These are phyloP conservation scores for Lasioglossum vierecki DNA, from an alignment of 2,888 invertebrate species.

Conservation along the genomic window DNA sequence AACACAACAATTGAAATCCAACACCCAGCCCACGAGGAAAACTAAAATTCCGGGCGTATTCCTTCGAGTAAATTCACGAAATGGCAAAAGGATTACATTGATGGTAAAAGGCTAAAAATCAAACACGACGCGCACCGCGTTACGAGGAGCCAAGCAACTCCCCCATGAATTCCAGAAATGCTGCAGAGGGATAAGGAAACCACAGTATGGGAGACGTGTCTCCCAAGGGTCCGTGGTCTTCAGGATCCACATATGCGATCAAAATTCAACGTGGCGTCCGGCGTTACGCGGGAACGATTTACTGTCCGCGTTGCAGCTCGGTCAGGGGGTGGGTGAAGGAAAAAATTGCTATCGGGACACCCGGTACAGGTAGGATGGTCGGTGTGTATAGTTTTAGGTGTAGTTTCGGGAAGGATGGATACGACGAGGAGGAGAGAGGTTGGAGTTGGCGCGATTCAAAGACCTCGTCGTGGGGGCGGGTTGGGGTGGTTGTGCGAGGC, in stretches of 20 bases:
- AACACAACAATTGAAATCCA: neutral
- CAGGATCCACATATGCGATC: conserved; percentile 16
- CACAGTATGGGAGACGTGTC: neutral
- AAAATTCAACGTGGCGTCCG: conserved; percentile 44
- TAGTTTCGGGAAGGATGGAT: conserved; percentile 77
- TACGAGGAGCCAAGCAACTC: neutral
- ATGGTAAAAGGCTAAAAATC: neutral
- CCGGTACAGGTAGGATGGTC: conserved; percentile 70
- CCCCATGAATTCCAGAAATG: neutral
- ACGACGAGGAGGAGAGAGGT: conserved; percentile 68
- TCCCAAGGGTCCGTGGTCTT: conserved; percentile 5
- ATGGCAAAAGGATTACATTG: too few species aligned
- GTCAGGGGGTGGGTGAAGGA: neutral
- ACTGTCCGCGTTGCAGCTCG: neutral
- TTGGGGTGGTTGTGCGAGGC: conserved; percentile 53
- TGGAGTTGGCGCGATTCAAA: conserved; percentile 81
- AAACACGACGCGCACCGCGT: neutral
- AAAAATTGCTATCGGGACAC: conserved; percentile 54
- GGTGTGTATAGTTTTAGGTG: conserved; percentile 81
- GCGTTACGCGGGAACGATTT: conserved; percentile 43
- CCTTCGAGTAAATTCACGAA: neutral
- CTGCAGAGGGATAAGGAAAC: conserved; percentile 2
- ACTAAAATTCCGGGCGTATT: neutral
- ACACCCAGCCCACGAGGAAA: neutral
- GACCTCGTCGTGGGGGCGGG: conserved; percentile 64